Evolutionary conservation across 2,113 vertebrate genomes (phyloP).

Genomic region (Oncorhynchus gorbuscha): DNA sequence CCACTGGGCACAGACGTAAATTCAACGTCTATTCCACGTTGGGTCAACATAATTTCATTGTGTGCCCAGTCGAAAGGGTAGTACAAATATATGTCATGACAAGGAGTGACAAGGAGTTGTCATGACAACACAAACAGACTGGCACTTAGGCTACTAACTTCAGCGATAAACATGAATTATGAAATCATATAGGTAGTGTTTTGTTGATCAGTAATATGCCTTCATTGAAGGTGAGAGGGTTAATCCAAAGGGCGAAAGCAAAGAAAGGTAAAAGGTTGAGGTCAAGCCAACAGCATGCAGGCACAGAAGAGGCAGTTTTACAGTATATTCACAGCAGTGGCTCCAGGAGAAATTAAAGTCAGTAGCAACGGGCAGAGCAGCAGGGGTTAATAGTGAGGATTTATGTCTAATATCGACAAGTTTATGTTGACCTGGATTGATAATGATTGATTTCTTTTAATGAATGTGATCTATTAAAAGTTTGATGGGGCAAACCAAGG

Average conservation of each 20-base stretch:
- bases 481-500: no score
- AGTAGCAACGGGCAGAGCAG: neutral
- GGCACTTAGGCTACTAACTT: slow-evolving; percentile 19
- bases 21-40: no score
- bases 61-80: no score
- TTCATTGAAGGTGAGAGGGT: slow-evolving; percentile 76
- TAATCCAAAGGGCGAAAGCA: slow-evolving; percentile 57
- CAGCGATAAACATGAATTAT: slow-evolving; percentile 45
- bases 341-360: neutral
- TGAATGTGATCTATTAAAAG: no score
- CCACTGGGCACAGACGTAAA: no score
- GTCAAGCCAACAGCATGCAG: slow-evolving; percentile 4
- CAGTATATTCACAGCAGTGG: neutral
- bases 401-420: neutral
- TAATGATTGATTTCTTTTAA: no score
- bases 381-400: neutral
- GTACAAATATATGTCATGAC: no score
- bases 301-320: slow-evolving; percentile 4
- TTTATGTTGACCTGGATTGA: no score
- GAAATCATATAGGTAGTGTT: slow-evolving; percentile 60
- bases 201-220: slow-evolving; percentile 60
- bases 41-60: no score
- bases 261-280: neutral
- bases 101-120: no score
- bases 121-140: no score